phyloP scores from a whole-genome alignment of 1,140 invertebrate species.

The Pseudomyrmex cubaensis region DNA sequence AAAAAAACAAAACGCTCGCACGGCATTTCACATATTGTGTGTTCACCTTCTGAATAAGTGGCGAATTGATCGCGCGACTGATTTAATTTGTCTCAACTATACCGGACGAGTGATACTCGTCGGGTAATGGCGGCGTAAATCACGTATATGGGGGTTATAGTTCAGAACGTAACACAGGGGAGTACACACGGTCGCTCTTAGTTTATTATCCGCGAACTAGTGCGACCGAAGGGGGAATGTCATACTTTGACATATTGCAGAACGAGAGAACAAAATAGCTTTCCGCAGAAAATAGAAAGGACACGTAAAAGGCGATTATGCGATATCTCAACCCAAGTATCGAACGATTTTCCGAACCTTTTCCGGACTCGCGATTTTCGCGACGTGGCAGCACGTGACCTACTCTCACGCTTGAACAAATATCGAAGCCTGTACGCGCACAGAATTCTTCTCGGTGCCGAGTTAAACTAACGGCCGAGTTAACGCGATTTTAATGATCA shows the following conservation, averaged over 20 bases:
- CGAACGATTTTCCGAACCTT: background rate
- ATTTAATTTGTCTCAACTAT: slow-evolving; percentile 17
- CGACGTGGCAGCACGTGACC: background rate
- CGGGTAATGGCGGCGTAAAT: background rate
- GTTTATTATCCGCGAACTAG: slow-evolving; percentile 10
- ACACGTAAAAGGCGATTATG: background rate
- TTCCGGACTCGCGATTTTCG: background rate
- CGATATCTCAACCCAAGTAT: background rate
- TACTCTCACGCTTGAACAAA: background rate
- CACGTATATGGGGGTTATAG: background rate
- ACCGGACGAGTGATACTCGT: background rate
- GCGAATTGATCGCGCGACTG: background rate
- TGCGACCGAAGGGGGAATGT: slow-evolving; percentile 6
- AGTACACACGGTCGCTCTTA: background rate
- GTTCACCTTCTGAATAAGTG: too few relatives aligned
- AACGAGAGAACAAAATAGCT: slow-evolving; percentile 13
- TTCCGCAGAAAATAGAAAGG: background rate
- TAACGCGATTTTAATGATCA: slow-evolving; percentile 35
- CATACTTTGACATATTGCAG: slow-evolving; percentile 12
- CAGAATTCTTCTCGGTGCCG: background rate
- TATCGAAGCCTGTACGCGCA: background rate
- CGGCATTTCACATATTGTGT: too few relatives aligned
- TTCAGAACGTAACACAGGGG: slow-evolving; percentile 10
- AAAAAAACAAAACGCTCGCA: background rate
- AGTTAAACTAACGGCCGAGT: background rate